A percentile compares a stretch with the other conserved stretches of the same genome.
These are phyloP conservation scores for Solen grandis DNA, from an alignment of 1,140 invertebrate species.

Conservation along the genomic window DNA sequence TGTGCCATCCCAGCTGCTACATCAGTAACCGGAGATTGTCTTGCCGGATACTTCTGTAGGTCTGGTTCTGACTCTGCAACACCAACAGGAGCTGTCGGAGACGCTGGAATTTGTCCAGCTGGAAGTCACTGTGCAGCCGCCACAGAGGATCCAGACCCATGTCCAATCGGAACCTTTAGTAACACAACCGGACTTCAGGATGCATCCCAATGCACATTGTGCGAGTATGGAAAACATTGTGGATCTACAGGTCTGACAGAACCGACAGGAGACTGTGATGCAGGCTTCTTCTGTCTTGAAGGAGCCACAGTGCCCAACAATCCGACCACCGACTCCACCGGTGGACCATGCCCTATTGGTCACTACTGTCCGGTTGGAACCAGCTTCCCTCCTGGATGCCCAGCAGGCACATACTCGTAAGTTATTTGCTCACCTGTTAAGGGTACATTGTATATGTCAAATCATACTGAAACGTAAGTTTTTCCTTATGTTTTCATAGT, in stretches of 20 bases:
- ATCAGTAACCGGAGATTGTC: conserved; percentile 68
- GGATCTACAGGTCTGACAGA: conserved; percentile 68
- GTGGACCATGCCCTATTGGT: conserved; percentile 76
- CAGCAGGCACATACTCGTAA: conserved; percentile 71
- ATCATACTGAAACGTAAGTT: no score
- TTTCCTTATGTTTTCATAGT: no score
- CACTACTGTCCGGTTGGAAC: conserved; percentile 78
- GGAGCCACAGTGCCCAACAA: conserved; percentile 76
- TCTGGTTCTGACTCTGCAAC: conserved; percentile 71
- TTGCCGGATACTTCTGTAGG: conserved; percentile 77
- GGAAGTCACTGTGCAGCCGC: conserved; percentile 71
- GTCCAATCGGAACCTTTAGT: conserved; percentile 74
- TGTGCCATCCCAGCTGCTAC: conserved; percentile 70
- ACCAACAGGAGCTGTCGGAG: conserved; percentile 68
- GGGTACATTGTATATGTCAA: no score
- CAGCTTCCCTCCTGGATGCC: conserved; percentile 76
- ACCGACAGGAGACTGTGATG: conserved; percentile 74
- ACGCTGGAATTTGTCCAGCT: conserved; percentile 73
- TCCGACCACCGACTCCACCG: conserved; percentile 67
- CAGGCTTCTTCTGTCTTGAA: conserved; percentile 76
- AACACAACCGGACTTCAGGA: conserved; percentile 68
- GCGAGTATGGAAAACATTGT: conserved; percentile 76
- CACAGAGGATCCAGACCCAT: conserved; percentile 66
- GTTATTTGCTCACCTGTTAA: no score
- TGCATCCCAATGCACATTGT: conserved; percentile 62